Evolutionary conservation across 2,113 vertebrate genomes (phyloP).

Genomic region (Campylomormyrus numenius): DNA sequence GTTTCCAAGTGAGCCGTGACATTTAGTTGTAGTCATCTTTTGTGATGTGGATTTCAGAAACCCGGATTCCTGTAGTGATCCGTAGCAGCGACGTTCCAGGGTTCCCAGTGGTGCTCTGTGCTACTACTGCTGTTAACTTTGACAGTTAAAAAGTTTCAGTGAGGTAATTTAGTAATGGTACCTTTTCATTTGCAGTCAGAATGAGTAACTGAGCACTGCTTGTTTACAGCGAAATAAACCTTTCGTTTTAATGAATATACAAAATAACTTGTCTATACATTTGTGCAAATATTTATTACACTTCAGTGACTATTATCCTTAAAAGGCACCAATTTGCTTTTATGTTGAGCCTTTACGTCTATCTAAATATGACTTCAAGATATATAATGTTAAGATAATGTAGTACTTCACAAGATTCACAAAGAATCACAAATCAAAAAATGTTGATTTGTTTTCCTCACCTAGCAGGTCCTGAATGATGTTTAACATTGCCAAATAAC

Average conservation of each 20-base stretch:
- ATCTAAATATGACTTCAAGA: background rate
- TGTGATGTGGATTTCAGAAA: background rate
- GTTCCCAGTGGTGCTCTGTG: background rate
- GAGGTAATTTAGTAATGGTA: background rate
- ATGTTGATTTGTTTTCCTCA: background rate
- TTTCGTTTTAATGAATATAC: background rate
- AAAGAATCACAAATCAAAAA: background rate
- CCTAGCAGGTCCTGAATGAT: background rate
- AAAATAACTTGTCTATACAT: background rate
- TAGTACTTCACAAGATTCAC: background rate
- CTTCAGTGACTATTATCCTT: background rate
- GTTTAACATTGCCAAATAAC: background rate
- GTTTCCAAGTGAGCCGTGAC: background rate
- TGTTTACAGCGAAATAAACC: background rate
- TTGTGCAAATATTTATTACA: background rate
- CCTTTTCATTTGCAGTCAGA: background rate
- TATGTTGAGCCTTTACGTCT: background rate
- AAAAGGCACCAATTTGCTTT: background rate
- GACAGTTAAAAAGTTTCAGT: background rate
- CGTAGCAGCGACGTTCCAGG: no score
- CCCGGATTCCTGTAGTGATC: background rate
- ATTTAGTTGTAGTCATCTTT: background rate
- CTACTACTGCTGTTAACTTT: background rate
- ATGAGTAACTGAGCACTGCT: background rate
- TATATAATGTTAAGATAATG: background rate